phyloP scores from a whole-genome alignment of 2,797 vertebrate species.

The Bucorvus abyssinicus region DNA sequence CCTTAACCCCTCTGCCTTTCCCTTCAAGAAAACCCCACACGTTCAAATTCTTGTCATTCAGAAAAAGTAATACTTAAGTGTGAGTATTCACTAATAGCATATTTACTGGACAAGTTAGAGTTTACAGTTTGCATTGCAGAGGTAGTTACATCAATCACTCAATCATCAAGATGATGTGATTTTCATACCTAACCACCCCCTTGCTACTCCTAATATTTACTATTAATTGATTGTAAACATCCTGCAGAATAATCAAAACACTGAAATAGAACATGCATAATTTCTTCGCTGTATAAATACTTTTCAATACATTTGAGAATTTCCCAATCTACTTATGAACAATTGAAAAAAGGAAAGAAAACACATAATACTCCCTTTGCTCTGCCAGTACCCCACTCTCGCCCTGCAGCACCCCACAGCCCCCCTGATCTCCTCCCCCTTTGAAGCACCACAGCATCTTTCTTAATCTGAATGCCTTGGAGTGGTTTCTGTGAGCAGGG shows the following conservation, averaged over 20 bases:
- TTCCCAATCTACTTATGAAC: background rate
- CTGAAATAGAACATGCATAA: background rate
- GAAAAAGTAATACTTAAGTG: background rate
- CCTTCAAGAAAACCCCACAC: background rate
- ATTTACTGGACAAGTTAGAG: background rate
- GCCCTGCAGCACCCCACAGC: background rate
- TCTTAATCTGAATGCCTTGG: background rate
- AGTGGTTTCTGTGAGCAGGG: background rate
- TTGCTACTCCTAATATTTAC: constrained; percentile 25
- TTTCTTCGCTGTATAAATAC: background rate
- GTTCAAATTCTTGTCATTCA: background rate
- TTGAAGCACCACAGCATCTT: background rate
- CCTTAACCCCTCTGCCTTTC: background rate
- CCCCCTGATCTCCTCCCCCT: background rate
- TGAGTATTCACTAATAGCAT: background rate
- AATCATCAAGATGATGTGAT: background rate
- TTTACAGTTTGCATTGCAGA: background rate
- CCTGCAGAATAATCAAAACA: constrained; percentile 24
- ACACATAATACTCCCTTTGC: background rate
- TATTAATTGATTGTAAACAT: constrained; percentile 39
- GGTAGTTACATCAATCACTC: constrained; percentile 15
- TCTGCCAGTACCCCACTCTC: background rate
- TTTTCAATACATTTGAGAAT: background rate
- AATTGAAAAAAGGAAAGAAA: background rate
- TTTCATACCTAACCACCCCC: background rate